Evolutionary conservation across 2,113 vertebrate genomes (phyloP).

Genomic region (Paraplagusia blochii): DNA sequence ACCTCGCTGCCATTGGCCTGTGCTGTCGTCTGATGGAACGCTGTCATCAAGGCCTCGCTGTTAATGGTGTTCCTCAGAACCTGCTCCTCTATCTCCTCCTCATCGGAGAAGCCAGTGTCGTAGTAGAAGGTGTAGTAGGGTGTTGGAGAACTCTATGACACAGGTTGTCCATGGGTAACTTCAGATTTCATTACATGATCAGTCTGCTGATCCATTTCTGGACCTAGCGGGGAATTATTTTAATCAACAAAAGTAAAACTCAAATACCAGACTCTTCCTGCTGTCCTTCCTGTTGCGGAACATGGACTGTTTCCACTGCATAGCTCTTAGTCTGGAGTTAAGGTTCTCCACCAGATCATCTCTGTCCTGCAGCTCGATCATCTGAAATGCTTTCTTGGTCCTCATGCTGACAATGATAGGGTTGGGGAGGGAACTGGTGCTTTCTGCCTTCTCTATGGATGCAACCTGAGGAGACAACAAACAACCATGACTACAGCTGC

Average conservation of each 20-base stretch:
- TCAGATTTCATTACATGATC: neutral
- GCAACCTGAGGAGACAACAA: slow-evolving; percentile 77
- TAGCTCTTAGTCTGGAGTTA: slow-evolving; percentile 72
- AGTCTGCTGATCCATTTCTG: too few species aligned
- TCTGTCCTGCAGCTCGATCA: slow-evolving; percentile 87
- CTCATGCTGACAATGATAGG: slow-evolving; percentile 90
- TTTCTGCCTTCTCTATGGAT: slow-evolving; percentile 92
- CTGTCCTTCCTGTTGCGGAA: slow-evolving; percentile 46
- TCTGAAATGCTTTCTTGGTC: slow-evolving; percentile 91
- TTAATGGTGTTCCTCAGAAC: slow-evolving; percentile 70
- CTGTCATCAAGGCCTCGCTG: slow-evolving; percentile 79
- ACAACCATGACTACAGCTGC: too few species aligned
- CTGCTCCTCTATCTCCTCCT: slow-evolving; percentile 69
- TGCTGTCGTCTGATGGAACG: slow-evolving; percentile 74
- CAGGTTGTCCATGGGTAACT: neutral
- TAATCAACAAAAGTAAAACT: too few species aligned
- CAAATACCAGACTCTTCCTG: slow-evolving; percentile 59
- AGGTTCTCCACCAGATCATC: slow-evolving; percentile 84
- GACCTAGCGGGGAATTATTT: too few species aligned
- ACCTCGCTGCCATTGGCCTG: slow-evolving; percentile 68
- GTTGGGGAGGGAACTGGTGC: slow-evolving; percentile 85
- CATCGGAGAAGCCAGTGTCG: slow-evolving; percentile 58
- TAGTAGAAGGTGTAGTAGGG: slow-evolving; percentile 80
- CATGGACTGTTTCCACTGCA: slow-evolving; percentile 70
- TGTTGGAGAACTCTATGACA: slow-evolving; percentile 51